Evolutionary conservation across 1,140 invertebrate species (phyloP), one percentile per base, ranked within the genome.

Genomic region (Holotrichia oblita): DNA sequence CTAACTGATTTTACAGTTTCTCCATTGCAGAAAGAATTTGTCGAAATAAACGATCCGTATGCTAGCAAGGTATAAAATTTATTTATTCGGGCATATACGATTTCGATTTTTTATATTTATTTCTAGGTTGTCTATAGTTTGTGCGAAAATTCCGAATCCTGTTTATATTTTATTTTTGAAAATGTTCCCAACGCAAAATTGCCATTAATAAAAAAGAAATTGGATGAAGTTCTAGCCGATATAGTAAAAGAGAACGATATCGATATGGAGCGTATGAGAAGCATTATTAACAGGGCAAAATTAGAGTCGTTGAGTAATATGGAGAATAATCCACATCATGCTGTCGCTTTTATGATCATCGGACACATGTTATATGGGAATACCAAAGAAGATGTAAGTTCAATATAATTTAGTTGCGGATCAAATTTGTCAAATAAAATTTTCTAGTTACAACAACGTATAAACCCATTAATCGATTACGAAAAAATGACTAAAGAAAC

Each of bases 301-400:
- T 87, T 95, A 7, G 93, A 95, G 84, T 89, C 90, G 83, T 88
- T 95, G 64, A 93, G 91, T 80, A 89, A 90, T 80, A 86, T 95
- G 6, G 96, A 97, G 87, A 93, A 91, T 24, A 89, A 90, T 79
- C 95, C 95, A 1, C 94, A 96, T 84, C 91, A 94, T 78, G 88
- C 91, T 7, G 87, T 97, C 41, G 93, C 94, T 2, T 93, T 92
- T 83, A 90, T 92, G 81, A 89, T 95, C 40, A 94, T 97, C 83
- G 93, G 92, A 0, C 94, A 97, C 86, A 91, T 94, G 81, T 87
- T 98, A 20, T 97, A 96, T 87, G 95, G 95, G 9, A 89, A 92
- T 64, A 91, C 88, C 20, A 90, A 93, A 79, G 87, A 92, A 81
- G 94, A 96, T 87, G 94, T 96, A 87, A 92, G 91, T 82, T 59